phyloP scores from a whole-genome alignment of 2,113 vertebrate species.

The Thalassoma bifasciatum region DNA sequence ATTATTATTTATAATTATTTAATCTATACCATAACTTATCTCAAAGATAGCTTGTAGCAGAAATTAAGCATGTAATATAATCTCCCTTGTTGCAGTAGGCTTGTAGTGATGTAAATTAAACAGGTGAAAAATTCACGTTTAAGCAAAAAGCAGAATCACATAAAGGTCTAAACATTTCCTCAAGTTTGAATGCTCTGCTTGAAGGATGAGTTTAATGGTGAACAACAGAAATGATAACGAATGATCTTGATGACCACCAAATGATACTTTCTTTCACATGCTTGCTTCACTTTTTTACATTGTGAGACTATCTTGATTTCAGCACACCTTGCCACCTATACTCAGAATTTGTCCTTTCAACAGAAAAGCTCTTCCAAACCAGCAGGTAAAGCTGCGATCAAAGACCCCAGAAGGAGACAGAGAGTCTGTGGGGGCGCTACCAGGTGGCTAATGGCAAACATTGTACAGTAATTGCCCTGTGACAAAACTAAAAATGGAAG shows the following conservation, averaged over 20 bases:
- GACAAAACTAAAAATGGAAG: constrained; percentile 56
- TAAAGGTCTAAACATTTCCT: background rate
- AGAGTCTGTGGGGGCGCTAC: constrained; percentile 51
- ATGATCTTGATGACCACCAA: no score
- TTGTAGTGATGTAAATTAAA: no score
- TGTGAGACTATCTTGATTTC: background rate
- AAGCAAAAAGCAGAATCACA: background rate
- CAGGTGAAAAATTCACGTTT: no score
- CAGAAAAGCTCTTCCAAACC: constrained; percentile 44
- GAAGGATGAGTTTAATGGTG: no score
- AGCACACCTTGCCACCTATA: background rate
- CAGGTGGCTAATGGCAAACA: constrained; percentile 70
- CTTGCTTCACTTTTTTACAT: background rate
- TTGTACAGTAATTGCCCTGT: constrained; percentile 62
- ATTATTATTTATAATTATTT: no score
- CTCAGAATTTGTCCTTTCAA: constrained; percentile 46
- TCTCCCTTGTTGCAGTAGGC: no score
- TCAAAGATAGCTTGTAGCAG: no score
- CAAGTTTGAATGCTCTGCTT: background rate
- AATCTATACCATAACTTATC: no score
- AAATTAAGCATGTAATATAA: no score
- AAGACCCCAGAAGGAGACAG: constrained; percentile 51
- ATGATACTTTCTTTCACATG: background rate
- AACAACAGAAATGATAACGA: no score
- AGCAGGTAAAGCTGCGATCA: constrained; percentile 60